A percentile compares a stretch with the other conserved stretches of the same genome.
These are phyloP conservation scores for Rhaphigaster nebulosa DNA, from an alignment of 2,888 invertebrate genomes.

Conservation along the genomic window DNA sequence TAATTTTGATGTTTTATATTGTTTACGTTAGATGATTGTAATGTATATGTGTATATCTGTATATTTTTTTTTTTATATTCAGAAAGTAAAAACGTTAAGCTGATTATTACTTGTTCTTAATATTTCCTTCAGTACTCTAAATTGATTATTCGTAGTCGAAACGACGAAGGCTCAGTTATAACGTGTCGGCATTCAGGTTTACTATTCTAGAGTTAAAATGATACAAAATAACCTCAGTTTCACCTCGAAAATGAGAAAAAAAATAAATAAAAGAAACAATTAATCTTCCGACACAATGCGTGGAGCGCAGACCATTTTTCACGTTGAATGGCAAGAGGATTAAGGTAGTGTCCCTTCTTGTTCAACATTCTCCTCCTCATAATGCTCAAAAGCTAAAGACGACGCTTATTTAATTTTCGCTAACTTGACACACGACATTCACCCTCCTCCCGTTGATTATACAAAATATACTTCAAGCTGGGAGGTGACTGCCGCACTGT, in stretches of 20 bases:
- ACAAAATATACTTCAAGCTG: not conserved
- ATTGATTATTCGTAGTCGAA: too few relatives aligned
- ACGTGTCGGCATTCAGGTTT: too few relatives aligned
- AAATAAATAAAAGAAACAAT: slow-evolving; percentile 24
- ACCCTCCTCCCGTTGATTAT: not conserved
- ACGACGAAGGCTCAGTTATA: too few relatives aligned
- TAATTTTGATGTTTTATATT: too few relatives aligned
- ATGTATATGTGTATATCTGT: too few relatives aligned
- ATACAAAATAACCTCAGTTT: not conserved
- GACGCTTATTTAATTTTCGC: slow-evolving; percentile 31
- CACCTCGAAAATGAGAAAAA: not conserved
- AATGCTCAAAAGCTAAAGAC: not conserved
- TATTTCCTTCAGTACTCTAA: too few relatives aligned
- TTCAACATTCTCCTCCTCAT: not conserved
- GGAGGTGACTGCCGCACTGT: not conserved
- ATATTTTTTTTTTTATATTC: too few relatives aligned
- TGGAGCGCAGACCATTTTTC: not conserved
- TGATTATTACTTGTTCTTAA: too few relatives aligned
- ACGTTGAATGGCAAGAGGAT: slow-evolving; percentile 33
- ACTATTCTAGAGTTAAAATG: too few relatives aligned
- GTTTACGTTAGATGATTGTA: too few relatives aligned
- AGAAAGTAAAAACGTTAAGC: too few relatives aligned
- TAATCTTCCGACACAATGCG: not conserved
- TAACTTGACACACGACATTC: slow-evolving; percentile 12
- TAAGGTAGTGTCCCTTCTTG: slow-evolving; percentile 1